Evolutionary conservation across 1,140 invertebrate genomes (phyloP), one percentile per base, ranked within the genome.

Genomic region (Heliconius hermathena): DNA sequence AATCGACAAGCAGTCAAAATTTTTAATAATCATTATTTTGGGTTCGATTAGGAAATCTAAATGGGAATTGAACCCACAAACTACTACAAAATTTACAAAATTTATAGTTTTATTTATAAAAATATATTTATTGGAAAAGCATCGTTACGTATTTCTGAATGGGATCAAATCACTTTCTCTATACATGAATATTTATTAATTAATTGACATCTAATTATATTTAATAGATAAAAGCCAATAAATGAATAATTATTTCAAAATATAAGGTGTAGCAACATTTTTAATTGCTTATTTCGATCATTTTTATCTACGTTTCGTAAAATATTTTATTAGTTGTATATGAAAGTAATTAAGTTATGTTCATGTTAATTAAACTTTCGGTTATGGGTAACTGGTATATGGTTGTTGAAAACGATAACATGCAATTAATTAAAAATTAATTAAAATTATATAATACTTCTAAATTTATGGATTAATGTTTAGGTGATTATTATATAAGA

Each of bases 361-460:
- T 11, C 54, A 8, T 60, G 54, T 60, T 66, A 66, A 66, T 66
- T 66, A 29, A 66, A 66, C 22, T 66, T 66, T 66, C 26, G 60
- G 22, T 66, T 26, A 18, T 29, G 26, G n/a, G 1, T 60, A 66
- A 29, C 22, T 22, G 54, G n/a, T 57, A 22, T 57, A 66, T 29
- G 4, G 22, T 3, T 66, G 11, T 29, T 66, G 60, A 16, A 29
- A 66, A 26, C 22, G 26, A 26, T 29, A 11, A 66, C 60, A 29
- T 16, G 60, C 1, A 66, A 13, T 13, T 66, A 60, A 60, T 54
- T 54, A 20, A 54, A 20, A n/a, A 16, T 16, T 46, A 52, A 20
- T 52, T 52, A 52, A 16, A 66, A 29, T 66, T 29, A 66, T 66
- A 66, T 26, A 29, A 66, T 66, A 66, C 22, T 60, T 60, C 20